These are phyloP conservation scores for Tyrannus savana DNA, from an alignment of 2,113 vertebrate species.

Conservation along the genomic window DNA sequence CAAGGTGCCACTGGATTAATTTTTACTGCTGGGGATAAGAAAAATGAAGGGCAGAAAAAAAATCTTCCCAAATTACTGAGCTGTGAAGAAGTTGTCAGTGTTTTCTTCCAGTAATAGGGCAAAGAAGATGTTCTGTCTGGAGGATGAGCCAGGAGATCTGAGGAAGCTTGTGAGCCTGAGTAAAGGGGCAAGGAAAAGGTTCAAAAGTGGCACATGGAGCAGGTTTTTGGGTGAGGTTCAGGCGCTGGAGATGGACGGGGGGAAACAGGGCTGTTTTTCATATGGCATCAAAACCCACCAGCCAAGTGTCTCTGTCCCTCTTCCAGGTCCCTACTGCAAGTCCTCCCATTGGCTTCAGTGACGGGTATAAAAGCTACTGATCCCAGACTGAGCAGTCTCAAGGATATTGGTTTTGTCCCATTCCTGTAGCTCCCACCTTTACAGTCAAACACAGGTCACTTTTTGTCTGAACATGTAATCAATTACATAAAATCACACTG, in stretches of 20 bases:
- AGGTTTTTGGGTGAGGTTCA: background rate
- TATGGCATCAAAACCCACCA: background rate
- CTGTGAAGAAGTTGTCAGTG: background rate
- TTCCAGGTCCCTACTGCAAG: background rate
- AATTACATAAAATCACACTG: background rate
- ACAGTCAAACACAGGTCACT: background rate
- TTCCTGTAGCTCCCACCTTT: background rate
- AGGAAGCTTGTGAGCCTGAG: accelerated
- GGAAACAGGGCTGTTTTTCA: background rate
- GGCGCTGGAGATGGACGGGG: background rate
- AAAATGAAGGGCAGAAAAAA: accelerated
- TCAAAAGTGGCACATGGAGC: background rate
- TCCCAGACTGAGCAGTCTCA: background rate
- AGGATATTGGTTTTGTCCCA: background rate
- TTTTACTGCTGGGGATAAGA: background rate
- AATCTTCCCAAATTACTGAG: background rate
- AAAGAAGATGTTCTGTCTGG: background rate
- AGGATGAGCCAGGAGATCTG: background rate
- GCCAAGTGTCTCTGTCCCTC: too few species aligned
- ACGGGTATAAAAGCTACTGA: background rate
- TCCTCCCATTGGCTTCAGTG: background rate
- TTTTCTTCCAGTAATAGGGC: background rate
- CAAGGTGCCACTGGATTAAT: background rate
- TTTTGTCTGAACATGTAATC: background rate
- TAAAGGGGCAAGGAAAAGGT: background rate